Base-by-base conservation (phyloP, 2,888 invertebrate genomes). In the Rhimphoctona megacephalus region DNA sequence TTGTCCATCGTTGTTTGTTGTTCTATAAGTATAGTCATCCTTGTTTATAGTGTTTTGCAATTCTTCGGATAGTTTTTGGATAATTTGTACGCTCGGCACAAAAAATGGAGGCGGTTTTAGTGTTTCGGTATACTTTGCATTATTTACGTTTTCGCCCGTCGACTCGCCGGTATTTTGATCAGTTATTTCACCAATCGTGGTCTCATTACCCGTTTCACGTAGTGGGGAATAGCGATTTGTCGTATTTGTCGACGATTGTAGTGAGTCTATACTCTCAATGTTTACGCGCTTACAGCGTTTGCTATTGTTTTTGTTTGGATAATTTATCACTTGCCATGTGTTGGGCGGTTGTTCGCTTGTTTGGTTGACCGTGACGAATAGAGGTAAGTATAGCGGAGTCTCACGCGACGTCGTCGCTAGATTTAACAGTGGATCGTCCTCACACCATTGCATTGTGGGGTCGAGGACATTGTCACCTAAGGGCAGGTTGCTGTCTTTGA, bases 291-390 rank as follows among this genome's bases (percentile, higher is more conserved):
- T 79, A 33, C 79, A 57, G 8, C 57, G 79, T 79, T 79, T 70
- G 46, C 36, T 79, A 8, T 7, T 39, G 39, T 39, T 39, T 39
- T 43, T 69, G 69, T 79, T 79, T 79, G 43, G 25, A 57, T 70
- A 30, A 43, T 79, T 69, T 14, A 79, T 61, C 1, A 79, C 79
- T 79, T 70, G 57, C 30, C 79, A 79, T 70, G 70, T 39, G 43
- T 57, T 70, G 9, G 39, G 11, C 30, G 79, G 43, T 14, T 25
- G 25, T 19, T 79, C 69, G n/a, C 57, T 54, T 14, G 52, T 5
- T 4, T n/a, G 52, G 54, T 54, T 57, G 19, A 67, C 43, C 67
- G 61, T 64, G 30, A 78, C 54, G 54, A 52, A 69, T 25, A 78
- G 67, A 19, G 69, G 54, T 22, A 17, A 52, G 25, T 66, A 77